These are phyloP conservation scores for Drepana arcuata DNA, from an alignment of 1,140 invertebrate genomes.

Conservation along the genomic window DNA sequence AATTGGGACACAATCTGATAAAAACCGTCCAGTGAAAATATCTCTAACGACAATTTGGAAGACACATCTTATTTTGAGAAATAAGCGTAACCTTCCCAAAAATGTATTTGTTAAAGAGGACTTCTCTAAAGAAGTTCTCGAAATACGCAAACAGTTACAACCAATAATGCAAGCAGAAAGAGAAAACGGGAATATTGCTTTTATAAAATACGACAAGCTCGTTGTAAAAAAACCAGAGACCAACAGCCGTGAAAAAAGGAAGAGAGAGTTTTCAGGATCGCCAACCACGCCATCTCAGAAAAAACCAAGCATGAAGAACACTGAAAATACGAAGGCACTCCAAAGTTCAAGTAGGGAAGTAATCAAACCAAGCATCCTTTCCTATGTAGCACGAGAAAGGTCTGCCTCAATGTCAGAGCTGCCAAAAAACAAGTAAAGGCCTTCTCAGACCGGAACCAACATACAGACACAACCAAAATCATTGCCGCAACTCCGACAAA, in stretches of 20 bases:
- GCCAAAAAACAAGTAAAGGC: conserved; percentile 10
- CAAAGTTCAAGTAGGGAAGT: conserved; percentile 6
- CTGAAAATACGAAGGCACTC: neutral
- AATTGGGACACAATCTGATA: conserved; percentile 12
- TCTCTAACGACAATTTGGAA: conserved; percentile 20
- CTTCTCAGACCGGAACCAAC: conserved; percentile 7
- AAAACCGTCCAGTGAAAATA: conserved; percentile 13
- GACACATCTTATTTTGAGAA: conserved; percentile 16
- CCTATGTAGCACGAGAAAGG: conserved; percentile 13
- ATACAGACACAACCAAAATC: conserved; percentile 4
- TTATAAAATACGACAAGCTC: conserved; percentile 13
- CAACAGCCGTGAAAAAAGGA: conserved; percentile 15
- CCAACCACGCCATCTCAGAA: conserved; percentile 7
- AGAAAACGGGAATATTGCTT: conserved; percentile 13
- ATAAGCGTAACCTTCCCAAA: conserved; percentile 13
- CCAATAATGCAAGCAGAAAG: conserved; percentile 8
- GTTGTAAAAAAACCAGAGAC: conserved; percentile 14
- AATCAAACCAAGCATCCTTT: conserved; percentile 14
- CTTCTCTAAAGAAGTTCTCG: conserved; percentile 9
- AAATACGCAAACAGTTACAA: conserved; percentile 10
- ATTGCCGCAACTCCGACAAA: conserved; percentile 1
- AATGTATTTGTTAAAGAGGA: conserved; percentile 17
- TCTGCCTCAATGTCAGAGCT: conserved; percentile 5
- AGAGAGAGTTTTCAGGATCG: conserved; percentile 9
- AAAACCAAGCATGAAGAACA: conserved; percentile 4